Percentiles rank a stretch among this genome's conserved stretches.
Evolutionary conservation across 2,888 invertebrate species (phyloP).

Genomic region (Ctena decussata): DNA sequence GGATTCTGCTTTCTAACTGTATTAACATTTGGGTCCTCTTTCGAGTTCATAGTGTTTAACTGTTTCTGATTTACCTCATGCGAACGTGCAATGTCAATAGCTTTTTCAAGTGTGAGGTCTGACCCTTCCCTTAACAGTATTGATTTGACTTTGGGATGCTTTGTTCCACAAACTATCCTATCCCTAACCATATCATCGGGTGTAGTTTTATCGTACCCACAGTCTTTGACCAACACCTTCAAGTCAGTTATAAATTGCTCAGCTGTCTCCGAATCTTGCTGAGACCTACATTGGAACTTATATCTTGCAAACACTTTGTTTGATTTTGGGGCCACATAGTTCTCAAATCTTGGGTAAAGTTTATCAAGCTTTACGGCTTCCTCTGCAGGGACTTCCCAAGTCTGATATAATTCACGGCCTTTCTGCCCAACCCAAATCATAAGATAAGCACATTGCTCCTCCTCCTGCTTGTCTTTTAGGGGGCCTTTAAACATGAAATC

Average conservation of each 20-base stretch:
- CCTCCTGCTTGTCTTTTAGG: slow-evolving; percentile 23
- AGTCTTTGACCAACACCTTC: no score
- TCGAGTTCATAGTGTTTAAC: slow-evolving; percentile 34
- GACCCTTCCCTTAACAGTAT: slow-evolving; percentile 48
- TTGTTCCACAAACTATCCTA: slow-evolving; percentile 46
- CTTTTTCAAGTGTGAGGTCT: slow-evolving; percentile 44
- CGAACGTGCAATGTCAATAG: slow-evolving; percentile 33
- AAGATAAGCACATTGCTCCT: slow-evolving; percentile 31
- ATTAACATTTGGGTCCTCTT: slow-evolving; percentile 34
- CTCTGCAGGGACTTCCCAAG: slow-evolving; percentile 32
- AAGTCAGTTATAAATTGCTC: slow-evolving; percentile 62
- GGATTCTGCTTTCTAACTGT: neutral
- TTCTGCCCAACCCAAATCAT: slow-evolving; percentile 61
- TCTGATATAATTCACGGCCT: slow-evolving; percentile 33
- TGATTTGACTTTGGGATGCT: slow-evolving; percentile 39
- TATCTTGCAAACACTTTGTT: slow-evolving; percentile 49
- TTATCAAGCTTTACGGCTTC: slow-evolving; percentile 26
- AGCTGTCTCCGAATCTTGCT: slow-evolving; percentile 44
- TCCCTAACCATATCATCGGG: slow-evolving; percentile 57
- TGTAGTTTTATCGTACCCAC: no score
- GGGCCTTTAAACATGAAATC: slow-evolving; percentile 16
- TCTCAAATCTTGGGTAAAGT: slow-evolving; percentile 23
- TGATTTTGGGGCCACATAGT: slow-evolving; percentile 44
- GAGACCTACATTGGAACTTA: slow-evolving; percentile 46
- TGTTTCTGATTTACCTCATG: slow-evolving; percentile 44